Conservation (phyloP, 2,797 vertebrate species). For the Acomys russatus region DNA sequence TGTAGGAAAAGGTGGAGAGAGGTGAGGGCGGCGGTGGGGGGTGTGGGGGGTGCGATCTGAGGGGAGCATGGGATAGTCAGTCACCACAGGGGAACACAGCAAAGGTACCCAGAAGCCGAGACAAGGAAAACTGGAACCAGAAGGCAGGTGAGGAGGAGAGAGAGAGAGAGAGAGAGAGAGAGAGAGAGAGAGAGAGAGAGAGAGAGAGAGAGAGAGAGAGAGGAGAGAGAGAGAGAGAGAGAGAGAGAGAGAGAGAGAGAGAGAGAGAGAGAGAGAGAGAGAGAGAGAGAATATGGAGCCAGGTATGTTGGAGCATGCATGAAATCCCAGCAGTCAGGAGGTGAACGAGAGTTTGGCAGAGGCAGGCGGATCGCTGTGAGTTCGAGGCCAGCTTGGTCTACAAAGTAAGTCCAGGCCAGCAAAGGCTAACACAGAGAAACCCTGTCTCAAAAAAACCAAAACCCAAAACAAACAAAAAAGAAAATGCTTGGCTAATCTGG, state of each 20-base stretch:
- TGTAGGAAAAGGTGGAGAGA: constrained; percentile 77
- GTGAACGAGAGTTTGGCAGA: too few relatives aligned
- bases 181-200: too few relatives aligned
- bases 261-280: too few relatives aligned
- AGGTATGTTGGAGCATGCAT: not conserved
- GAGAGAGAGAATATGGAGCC: not conserved
- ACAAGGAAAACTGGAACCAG: not conserved
- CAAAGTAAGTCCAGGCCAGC: not conserved
- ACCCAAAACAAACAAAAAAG: too few relatives aligned
- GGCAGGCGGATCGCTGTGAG: too few relatives aligned
- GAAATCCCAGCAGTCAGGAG: not conserved
- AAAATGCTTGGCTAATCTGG: not conserved
- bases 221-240: not conserved
- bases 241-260: too few relatives aligned
- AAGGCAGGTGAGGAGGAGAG: not conserved
- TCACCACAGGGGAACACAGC: not conserved
- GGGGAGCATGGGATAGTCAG: too few relatives aligned
- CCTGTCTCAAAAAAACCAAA: too few relatives aligned
- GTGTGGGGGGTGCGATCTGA: not conserved
- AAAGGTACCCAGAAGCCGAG: not conserved
- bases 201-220: too few relatives aligned
- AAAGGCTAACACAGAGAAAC: too few relatives aligned
- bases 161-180: not conserved
- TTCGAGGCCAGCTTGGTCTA: not conserved
- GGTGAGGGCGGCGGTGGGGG: not conserved